A percentile compares a stretch with the other conserved stretches of the same genome.
These are phyloP conservation scores for Aradophagus sp. DNA, from an alignment of 1,140 invertebrate genomes.

Conservation along the genomic window DNA sequence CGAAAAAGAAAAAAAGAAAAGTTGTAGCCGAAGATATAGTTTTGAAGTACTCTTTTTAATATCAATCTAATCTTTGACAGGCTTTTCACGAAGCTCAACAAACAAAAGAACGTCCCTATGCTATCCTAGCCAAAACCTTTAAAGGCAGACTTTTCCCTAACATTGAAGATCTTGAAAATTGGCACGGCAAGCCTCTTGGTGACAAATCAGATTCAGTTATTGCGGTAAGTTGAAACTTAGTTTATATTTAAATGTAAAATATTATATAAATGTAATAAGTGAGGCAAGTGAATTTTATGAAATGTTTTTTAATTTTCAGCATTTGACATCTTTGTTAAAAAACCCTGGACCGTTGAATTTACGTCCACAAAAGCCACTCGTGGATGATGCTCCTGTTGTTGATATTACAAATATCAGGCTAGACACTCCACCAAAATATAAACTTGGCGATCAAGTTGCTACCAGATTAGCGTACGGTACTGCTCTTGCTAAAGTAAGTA, in stretches of 20 bases:
- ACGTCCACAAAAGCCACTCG: constrained; percentile 79
- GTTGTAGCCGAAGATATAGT: no score
- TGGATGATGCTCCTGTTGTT: constrained; percentile 82
- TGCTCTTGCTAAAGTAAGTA: constrained; percentile 89
- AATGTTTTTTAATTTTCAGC: constrained; percentile 66
- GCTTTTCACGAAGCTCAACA: constrained; percentile 87
- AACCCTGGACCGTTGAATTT: constrained; percentile 77
- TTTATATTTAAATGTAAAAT: no score
- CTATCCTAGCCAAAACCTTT: constrained; percentile 95
- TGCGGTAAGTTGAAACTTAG: constrained; percentile 72
- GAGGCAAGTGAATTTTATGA: no score
- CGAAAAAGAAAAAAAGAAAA: no score
- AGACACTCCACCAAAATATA: constrained; percentile 90
- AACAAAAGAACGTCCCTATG: constrained; percentile 91
- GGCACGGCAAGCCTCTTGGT: constrained; percentile 98
- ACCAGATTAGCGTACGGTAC: constrained; percentile 96
- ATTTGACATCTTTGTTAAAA: constrained; percentile 81
- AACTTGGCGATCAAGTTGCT: constrained; percentile 86
- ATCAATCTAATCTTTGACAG: constrained; percentile 57
- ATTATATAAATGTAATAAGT: no score
- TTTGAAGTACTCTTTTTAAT: background rate
- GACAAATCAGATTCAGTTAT: constrained; percentile 85
- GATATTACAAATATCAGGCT: constrained; percentile 86
- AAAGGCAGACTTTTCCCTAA: constrained; percentile 93
- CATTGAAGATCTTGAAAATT: constrained; percentile 95